A percentile compares a stretch with the other conserved stretches of the same genome.
Evolutionary conservation across 2,113 vertebrate genomes (phyloP).

Genomic region (Morone chrysops): DNA sequence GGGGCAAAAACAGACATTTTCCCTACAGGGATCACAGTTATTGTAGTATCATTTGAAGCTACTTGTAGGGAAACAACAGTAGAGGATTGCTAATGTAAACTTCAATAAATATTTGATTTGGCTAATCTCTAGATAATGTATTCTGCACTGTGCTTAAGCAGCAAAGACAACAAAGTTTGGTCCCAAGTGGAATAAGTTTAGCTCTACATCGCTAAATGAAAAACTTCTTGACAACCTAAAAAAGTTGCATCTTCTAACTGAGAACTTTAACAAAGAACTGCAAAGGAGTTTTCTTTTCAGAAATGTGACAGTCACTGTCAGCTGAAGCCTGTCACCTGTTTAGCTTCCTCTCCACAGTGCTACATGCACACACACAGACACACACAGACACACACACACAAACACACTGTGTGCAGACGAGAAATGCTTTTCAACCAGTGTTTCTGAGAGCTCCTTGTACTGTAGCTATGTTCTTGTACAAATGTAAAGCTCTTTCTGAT

Average conservation of each 20-base stretch:
- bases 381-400: too few species aligned
- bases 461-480: conserved; percentile 12
- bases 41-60: background rate
- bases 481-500: conserved; percentile 33
- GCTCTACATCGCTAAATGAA: background rate
- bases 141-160: conserved; percentile 15
- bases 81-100: conserved; percentile 3
- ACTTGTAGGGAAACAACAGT: background rate
- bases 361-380: background rate
- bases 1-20: background rate
- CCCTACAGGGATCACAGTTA: background rate
- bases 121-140: conserved; percentile 19
- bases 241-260: background rate
- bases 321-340: conserved; percentile 36
- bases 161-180: conserved; percentile 17
- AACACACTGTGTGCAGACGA: background rate
- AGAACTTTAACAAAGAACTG: conserved; percentile 30
- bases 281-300: conserved; percentile 32
- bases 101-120: conserved; percentile 58
- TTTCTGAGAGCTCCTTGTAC: conserved; percentile 32
- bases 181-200: conserved; percentile 39
- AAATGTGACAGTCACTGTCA: conserved; percentile 22
- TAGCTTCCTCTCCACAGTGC: background rate
- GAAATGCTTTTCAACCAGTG: conserved; percentile 10
- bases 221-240: conserved; percentile 28